These are phyloP conservation scores for Apis laboriosa DNA, from an alignment of 1,140 invertebrate species.

Conservation along the genomic window DNA sequence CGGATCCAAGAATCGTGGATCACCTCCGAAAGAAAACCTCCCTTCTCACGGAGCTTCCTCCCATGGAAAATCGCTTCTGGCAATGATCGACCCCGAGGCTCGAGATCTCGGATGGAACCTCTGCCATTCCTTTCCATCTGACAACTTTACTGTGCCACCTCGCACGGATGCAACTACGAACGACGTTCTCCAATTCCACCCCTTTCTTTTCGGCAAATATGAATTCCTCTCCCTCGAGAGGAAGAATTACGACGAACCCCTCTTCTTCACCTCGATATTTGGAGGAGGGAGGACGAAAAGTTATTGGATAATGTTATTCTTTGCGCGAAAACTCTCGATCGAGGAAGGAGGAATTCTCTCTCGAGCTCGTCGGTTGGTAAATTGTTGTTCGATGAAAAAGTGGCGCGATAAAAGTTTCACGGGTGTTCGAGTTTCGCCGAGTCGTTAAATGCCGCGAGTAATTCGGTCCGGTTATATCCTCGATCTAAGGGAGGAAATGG, in stretches of 20 bases:
- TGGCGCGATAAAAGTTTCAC: conserved; percentile 15
- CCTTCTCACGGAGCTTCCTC: neutral
- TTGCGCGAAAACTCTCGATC: too few relatives aligned
- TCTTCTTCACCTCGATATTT: neutral
- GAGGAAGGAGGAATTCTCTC: neutral
- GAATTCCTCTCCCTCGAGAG: too few relatives aligned
- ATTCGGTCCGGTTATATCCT: conserved; percentile 50
- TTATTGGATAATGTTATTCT: too few relatives aligned
- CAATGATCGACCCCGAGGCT: conserved; percentile 5
- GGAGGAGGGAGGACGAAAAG: too few relatives aligned
- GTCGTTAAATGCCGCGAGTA: conserved; percentile 15
- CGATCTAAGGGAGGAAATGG: conserved; percentile 21
- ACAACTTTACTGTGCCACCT: conserved; percentile 39
- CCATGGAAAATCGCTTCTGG: conserved; percentile 22
- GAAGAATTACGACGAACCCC: neutral
- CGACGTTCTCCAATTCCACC: conserved; percentile 40
- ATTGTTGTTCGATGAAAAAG: conserved; percentile 1
- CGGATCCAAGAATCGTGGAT: conserved; percentile 9
- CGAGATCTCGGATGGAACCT: conserved; percentile 21
- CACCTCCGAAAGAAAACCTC: neutral
- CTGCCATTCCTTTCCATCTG: conserved; percentile 46
- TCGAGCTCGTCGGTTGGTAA: neutral
- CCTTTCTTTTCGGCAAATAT: conserved; percentile 13
- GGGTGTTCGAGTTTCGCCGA: conserved; percentile 2
- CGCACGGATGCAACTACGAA: conserved; percentile 22